phyloP scores from a whole-genome alignment of 1,140 invertebrate genomes.

The Ylistrum balloti region DNA sequence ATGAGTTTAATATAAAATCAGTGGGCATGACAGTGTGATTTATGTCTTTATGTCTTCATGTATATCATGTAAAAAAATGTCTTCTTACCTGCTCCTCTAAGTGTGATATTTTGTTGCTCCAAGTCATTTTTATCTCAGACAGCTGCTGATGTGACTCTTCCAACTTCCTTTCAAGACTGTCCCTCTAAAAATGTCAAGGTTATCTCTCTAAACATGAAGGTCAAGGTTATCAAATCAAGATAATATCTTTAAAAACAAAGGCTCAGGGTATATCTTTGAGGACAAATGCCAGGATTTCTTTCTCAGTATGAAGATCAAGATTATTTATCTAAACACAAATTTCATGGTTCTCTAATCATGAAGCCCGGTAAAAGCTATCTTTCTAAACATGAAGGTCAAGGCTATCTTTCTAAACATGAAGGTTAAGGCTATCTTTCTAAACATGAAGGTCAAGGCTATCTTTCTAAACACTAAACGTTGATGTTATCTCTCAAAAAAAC shows the following conservation, averaged over 20 bases:
- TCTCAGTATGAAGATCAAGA: background rate
- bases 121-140: constrained; percentile 93
- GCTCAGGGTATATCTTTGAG: no score
- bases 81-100: constrained; percentile 87
- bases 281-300: no score
- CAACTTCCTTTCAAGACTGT: constrained; percentile 86
- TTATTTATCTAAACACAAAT: background rate
- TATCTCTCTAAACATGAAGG: constrained; percentile 70
- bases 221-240: constrained; percentile 13
- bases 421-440: constrained; percentile 75
- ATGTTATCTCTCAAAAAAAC: no score
- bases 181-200: constrained; percentile 74
- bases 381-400: constrained; percentile 83
- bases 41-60: no score
- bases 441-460: constrained; percentile 43
- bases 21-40: no score
- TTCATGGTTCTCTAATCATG: background rate
- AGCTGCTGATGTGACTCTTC: constrained; percentile 93
- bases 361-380: constrained; percentile 67
- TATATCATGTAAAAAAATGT: no score
- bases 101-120: constrained; percentile 93
- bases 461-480: background rate
- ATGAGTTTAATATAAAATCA: no score
- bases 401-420: no score
- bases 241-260: no score